Conservation (phyloP, 2,113 vertebrate species). For the Tapirus terrestris region DNA sequence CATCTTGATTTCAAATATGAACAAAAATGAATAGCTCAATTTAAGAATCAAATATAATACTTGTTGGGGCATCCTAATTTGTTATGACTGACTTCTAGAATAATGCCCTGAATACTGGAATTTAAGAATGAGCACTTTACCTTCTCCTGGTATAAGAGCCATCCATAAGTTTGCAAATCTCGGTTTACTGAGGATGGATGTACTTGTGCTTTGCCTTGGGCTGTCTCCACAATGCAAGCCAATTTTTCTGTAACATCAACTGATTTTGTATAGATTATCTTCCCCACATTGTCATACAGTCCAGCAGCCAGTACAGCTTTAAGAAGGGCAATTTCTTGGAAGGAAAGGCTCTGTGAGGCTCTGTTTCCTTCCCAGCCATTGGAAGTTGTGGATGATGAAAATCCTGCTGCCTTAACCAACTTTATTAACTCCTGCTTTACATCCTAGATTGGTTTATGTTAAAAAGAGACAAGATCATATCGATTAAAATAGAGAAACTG, state of each 20-base stretch:
- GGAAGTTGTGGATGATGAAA: conserved; percentile 80
- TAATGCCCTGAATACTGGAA: background rate
- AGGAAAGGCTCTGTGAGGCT: conserved; percentile 80
- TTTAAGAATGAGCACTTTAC: conserved; percentile 81
- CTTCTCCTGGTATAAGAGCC: conserved; percentile 99
- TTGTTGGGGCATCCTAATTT: background rate
- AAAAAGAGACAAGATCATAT: conserved; percentile 29
- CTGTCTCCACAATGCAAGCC: conserved; percentile 93
- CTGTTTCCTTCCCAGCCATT: conserved; percentile 69
- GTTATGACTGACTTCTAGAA: background rate
- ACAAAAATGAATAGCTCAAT: background rate
- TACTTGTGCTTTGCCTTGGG: conserved; percentile 95
- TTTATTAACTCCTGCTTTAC: conserved; percentile 94
- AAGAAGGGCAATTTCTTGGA: conserved; percentile 90
- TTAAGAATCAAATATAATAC: background rate
- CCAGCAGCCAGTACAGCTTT: conserved; percentile 95
- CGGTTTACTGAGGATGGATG: conserved; percentile 97
- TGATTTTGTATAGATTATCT: conserved; percentile 91
- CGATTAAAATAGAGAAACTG: background rate
- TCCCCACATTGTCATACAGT: conserved; percentile 95
- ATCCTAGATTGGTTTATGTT: conserved; percentile 86
- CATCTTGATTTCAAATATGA: conserved; percentile 27
- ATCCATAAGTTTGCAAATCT: conserved; percentile 94
- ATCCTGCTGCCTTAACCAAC: conserved; percentile 95
- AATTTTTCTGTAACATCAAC: conserved; percentile 93